Conservation (phyloP, 1,140 invertebrate species). For the Acyrthosiphon pisum region DNA sequence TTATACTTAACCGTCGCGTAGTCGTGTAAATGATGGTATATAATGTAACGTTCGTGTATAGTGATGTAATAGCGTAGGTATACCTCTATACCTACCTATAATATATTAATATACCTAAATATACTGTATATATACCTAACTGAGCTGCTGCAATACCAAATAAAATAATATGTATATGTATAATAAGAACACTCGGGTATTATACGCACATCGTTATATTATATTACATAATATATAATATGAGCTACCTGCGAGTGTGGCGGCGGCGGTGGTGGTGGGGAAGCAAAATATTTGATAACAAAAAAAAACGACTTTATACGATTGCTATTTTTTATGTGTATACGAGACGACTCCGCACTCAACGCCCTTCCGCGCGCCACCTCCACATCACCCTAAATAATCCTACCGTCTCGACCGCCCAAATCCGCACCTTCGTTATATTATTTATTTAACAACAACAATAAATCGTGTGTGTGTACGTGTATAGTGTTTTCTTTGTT, state of each 20-base stretch:
- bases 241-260: background rate
- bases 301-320: slow-evolving; percentile 13
- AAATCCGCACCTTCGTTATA: slow-evolving; percentile 13
- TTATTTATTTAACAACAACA: slow-evolving; percentile 14
- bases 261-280: too few relatives aligned
- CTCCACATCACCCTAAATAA: background rate
- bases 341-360: background rate
- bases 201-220: background rate
- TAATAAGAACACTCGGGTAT: background rate
- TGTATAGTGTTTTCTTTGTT: background rate
- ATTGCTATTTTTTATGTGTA: slow-evolving; percentile 13
- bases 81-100: background rate
- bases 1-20: background rate
- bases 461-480: background rate
- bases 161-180: background rate
- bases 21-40: background rate
- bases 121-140: background rate
- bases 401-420: slow-evolving; percentile 7
- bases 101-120: background rate
- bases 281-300: slow-evolving; percentile 13
- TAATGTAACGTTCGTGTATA: background rate
- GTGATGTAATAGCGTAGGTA: background rate
- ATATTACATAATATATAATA: slow-evolving; percentile 7
- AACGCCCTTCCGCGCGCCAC: background rate
- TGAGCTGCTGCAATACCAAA: background rate